Conservation (phyloP, 1,140 invertebrate species). For the Listronotus oregonensis region DNA sequence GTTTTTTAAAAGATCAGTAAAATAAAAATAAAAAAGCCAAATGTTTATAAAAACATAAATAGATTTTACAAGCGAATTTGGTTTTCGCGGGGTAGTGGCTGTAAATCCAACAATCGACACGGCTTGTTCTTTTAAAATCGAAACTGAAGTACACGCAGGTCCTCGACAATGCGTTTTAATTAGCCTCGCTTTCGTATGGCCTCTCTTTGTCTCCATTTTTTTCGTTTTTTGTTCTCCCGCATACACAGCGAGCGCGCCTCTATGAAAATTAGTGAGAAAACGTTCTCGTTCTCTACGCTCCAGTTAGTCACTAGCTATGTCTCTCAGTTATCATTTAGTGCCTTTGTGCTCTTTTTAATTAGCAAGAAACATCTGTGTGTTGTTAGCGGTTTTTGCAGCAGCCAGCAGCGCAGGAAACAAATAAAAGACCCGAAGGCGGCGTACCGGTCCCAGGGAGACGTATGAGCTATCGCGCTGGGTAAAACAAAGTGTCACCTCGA, state of each 20-base stretch:
- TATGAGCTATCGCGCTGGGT: not conserved
- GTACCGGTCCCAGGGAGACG: slow-evolving; percentile 9
- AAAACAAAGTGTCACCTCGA: slow-evolving; percentile 16
- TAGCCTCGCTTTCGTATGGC: slow-evolving; percentile 44
- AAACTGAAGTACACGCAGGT: slow-evolving; percentile 29
- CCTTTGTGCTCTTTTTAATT: slow-evolving; percentile 51
- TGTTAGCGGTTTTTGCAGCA: slow-evolving; percentile 42
- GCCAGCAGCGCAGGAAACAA: slow-evolving; percentile 40
- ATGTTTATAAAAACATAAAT: too few relatives aligned
- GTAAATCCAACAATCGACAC: slow-evolving; percentile 2
- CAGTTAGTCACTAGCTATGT: slow-evolving; percentile 19
- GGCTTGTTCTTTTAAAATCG: slow-evolving; percentile 43
- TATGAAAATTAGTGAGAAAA: slow-evolving; percentile 48
- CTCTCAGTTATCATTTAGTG: slow-evolving; percentile 47
- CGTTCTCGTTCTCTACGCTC: slow-evolving; percentile 17
- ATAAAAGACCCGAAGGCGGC: slow-evolving; percentile 37
- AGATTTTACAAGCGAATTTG: too few relatives aligned
- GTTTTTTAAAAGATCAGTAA: too few relatives aligned
- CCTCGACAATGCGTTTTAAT: slow-evolving; percentile 47
- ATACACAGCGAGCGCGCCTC: slow-evolving; percentile 14
- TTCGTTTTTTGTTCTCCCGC: slow-evolving; percentile 43
- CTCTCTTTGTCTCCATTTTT: slow-evolving; percentile 42
- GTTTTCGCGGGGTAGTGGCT: too few relatives aligned
- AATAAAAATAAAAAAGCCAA: too few relatives aligned
- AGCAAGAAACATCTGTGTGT: slow-evolving; percentile 53